A percentile compares a stretch with the other conserved stretches of the same genome.
These are phyloP conservation scores for Periphyllus acericola DNA, from an alignment of 2,888 invertebrate species.

Conservation along the genomic window DNA sequence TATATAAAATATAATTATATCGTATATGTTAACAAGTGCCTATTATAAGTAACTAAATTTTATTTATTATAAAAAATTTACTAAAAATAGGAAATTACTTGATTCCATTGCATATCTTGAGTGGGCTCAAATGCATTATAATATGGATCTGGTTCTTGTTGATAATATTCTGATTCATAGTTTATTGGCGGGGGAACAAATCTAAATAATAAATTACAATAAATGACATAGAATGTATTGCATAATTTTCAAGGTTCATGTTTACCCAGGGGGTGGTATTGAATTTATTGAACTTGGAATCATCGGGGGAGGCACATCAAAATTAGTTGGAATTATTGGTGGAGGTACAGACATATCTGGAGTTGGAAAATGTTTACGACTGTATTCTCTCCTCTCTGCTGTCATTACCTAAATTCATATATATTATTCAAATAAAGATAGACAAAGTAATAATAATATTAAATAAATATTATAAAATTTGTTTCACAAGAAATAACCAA, in stretches of 20 bases:
- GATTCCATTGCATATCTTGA: constrained; percentile 79
- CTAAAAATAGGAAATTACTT: constrained; percentile 67
- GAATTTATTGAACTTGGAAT: constrained; percentile 42
- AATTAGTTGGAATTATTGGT: constrained; percentile 65
- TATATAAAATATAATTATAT: background rate
- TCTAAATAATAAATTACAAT: constrained; percentile 12
- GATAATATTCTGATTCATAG: constrained; percentile 64
- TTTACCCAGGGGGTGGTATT: constrained; percentile 59
- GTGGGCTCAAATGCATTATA: constrained; percentile 77
- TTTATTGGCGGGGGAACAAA: constrained; percentile 57
- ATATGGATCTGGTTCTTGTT: constrained; percentile 67
- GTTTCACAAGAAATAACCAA: constrained; percentile 11
- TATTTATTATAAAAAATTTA: constrained; percentile 62
- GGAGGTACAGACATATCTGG: constrained; percentile 73
- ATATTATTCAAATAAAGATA: background rate
- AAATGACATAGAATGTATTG: background rate
- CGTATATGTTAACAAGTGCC: background rate
- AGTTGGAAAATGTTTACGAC: constrained; percentile 74
- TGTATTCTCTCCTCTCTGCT: constrained; percentile 88
- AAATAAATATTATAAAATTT: background rate
- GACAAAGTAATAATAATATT: constrained; percentile 5
- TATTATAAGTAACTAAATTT: background rate
- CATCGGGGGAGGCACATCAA: constrained; percentile 62
- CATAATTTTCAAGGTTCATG: constrained; percentile 3
- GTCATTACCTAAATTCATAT: constrained; percentile 80